Base-by-base conservation (phyloP, 2,113 vertebrate genomes). In the Megaceryle maxima region DNA sequence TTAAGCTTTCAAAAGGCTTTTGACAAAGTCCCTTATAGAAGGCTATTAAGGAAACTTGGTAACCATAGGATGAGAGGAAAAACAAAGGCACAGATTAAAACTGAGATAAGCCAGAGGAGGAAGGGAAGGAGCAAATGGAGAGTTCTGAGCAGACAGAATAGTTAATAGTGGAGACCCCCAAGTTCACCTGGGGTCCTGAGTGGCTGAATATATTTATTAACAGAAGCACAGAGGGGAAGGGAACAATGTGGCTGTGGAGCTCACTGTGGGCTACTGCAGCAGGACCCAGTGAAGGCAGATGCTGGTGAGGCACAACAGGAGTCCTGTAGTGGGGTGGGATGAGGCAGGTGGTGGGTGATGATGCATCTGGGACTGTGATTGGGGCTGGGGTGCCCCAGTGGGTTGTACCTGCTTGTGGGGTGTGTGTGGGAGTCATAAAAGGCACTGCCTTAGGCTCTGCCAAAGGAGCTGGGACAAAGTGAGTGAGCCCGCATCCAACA, bases 1-100 rank as follows among this genome's bases (percentile, higher is more conserved):
- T 96, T 93, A 92, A 87, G 85, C 91, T 97, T 95, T 95, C 78
- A 87, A 95, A 97, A 96, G 69, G 87, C 91, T 96, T 97, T 96
- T 96, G 96, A 97, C 96, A 92, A 92, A 91, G 86, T 83, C 88
- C 67, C 70, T 93, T 79, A 70, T 69, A 95, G 90, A 90, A 96
- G 86, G 76, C 94, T 94, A 91, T 94, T 96, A 94, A 96, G 78
- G 85, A 96, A 97, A 92, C 90, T 59, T 86, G 95, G 94, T 95
- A 95, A 95, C 96, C 94, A 81, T 57, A 88, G 81, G 86, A 95
- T 87, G 90, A 89, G 90, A 95, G 67, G 74, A 80, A 92, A 94
- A 97, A 78, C 85, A 92, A 92, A 96, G 56, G 66, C 90, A 76
- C 33, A 78, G 95, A 92, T 96, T 96, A 91, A 87, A 95, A 88